Conservation (phyloP, 2,113 vertebrate species). For the Sylvilagus bachmani region DNA sequence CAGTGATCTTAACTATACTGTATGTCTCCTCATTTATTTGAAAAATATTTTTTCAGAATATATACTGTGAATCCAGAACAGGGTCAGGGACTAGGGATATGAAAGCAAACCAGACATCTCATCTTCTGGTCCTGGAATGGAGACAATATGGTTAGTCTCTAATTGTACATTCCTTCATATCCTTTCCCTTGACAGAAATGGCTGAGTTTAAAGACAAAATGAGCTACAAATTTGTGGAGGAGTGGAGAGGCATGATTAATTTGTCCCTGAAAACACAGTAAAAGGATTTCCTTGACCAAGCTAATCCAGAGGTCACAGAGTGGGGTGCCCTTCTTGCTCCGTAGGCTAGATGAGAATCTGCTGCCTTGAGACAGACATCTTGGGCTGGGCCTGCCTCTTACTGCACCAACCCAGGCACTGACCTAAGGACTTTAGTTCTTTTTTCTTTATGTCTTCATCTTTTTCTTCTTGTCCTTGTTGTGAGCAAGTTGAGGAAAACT, state of each 20-base stretch:
- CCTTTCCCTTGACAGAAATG: constrained; percentile 20
- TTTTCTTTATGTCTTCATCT: constrained; percentile 92
- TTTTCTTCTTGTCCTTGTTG: constrained; percentile 90
- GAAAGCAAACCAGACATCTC: not conserved
- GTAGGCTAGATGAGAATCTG: not conserved
- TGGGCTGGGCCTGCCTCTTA: not conserved
- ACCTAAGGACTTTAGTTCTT: constrained; percentile 88
- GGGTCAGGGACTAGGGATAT: not conserved
- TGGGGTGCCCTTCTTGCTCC: not conserved
- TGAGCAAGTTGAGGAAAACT: constrained; percentile 92
- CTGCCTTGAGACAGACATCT: not conserved
- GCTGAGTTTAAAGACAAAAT: constrained; percentile 52
- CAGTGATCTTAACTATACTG: not conserved
- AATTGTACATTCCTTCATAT: not conserved
- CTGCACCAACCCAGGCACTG: constrained; percentile 66
- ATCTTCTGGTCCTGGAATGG: not conserved
- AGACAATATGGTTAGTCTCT: constrained; percentile 34
- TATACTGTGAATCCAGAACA: not conserved
- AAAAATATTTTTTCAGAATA: not conserved
- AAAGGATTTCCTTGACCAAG: not conserved
- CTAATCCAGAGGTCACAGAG: not conserved
- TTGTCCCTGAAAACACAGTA: not conserved
- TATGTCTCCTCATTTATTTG: not conserved
- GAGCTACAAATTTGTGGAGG: constrained; percentile 1
- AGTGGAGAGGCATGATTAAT: not conserved